Conservation (phyloP, 2,888 invertebrate species). For the Amiota minor region DNA sequence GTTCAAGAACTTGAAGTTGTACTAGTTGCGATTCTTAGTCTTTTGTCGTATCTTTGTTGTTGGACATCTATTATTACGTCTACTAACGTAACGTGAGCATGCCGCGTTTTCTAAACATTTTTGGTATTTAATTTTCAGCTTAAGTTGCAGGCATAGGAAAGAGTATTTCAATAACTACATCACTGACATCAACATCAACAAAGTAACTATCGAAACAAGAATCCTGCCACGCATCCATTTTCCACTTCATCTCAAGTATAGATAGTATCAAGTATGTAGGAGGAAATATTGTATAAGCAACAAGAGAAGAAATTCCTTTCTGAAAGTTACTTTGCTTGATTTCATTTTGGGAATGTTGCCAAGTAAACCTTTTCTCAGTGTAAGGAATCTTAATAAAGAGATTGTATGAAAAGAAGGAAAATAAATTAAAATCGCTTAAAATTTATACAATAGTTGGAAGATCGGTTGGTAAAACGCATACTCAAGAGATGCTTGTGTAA, state of each 20-base stretch:
- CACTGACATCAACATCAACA: constrained; percentile 32
- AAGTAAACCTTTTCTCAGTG: neutral
- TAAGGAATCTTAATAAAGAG: too few species aligned
- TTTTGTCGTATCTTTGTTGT: neutral
- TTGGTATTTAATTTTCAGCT: constrained; percentile 65
- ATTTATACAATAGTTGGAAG: too few species aligned
- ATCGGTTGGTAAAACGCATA: too few species aligned
- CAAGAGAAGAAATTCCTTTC: constrained; percentile 21
- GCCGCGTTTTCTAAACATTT: constrained; percentile 49
- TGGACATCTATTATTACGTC: constrained; percentile 12
- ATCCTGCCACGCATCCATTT: constrained; percentile 10
- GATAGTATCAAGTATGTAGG: neutral
- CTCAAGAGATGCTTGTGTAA: too few species aligned
- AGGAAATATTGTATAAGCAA: constrained; percentile 28
- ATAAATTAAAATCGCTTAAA: too few species aligned
- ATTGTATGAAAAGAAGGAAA: too few species aligned
- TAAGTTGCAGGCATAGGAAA: constrained; percentile 48
- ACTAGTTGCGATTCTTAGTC: constrained; percentile 1
- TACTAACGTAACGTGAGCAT: neutral
- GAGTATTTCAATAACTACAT: neutral
- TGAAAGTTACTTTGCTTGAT: constrained; percentile 25
- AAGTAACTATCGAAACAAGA: constrained; percentile 27
- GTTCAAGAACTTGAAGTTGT: neutral
- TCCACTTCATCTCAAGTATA: neutral
- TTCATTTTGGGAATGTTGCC: constrained; percentile 11